Base-by-base conservation (phyloP, 2,113 vertebrate genomes). In the Zootoca vivipara region DNA sequence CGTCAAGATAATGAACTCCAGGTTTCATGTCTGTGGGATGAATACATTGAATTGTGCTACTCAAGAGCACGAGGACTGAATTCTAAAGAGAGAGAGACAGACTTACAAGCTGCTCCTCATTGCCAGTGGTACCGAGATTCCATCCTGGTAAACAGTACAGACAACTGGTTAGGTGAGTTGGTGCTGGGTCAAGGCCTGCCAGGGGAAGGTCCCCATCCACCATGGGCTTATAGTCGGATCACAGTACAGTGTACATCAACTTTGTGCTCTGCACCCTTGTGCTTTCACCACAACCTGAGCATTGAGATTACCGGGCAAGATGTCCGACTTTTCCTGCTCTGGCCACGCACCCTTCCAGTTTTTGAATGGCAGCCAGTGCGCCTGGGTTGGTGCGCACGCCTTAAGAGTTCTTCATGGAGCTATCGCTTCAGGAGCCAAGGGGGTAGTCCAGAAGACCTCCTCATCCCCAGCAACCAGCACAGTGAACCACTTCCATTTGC, bases 381-480 rank as follows among this genome's bases (percentile, higher is more conserved):
- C 78, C 67, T 87, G 84, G 88, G 90, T 82, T 92, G 85, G 94
- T 96, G 96, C 56, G 89, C 94, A 0, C 91, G 91, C 3, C 75
- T 96, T 20, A 91, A 77, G 81, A 93, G 90, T 3, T n/a, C 83
- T 0, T 0, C 5, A 52, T 96, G 96, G 94, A 78, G 10, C 52
- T 94, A 94, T 80, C 85, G 4, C 79, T 93, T 94, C 85, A 86
- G 28, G 75, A 95, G 94, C 69, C 35, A 0, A 9, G 87, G 75
- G 6, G 91, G 67, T 15, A 62, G 7, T 70, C 93, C 87, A 28
- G 69, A 92, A 0, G 42, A 58, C 7, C 56, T 90, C 1, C 89
- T 93, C 3, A 56, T 93, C 62, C 69, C 92, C 38, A 94, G 93
- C 90, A 84, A 18, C 0, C 72, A 87, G 20, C 65, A 93, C 78